Evolutionary conservation across 2,113 vertebrate species (phyloP).

Genomic region (Pundamilia nyererei): DNA sequence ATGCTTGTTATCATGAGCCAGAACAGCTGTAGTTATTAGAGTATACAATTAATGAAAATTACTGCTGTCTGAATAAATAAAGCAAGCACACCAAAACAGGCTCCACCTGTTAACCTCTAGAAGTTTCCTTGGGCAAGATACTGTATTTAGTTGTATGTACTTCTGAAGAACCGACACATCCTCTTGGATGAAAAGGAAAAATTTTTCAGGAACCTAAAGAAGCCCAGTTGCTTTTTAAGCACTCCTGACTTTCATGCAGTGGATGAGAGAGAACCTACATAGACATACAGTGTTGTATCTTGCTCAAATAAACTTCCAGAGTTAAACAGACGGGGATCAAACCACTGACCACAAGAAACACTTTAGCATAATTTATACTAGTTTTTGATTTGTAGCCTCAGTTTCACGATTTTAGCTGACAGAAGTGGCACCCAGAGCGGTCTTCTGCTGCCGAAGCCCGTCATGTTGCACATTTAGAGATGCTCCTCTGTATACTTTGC

Average conservation of each 20-base stretch:
- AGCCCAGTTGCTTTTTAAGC: neutral
- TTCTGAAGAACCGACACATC: fast-evolving
- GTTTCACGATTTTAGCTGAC: neutral
- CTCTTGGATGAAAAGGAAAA: neutral
- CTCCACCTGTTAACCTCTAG: neutral
- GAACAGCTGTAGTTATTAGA: neutral
- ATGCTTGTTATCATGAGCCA: neutral
- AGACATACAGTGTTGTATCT: neutral
- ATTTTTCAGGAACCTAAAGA: neutral
- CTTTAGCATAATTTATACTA: neutral
- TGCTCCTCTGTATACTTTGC: neutral
- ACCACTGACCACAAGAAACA: neutral
- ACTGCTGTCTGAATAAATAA: neutral
- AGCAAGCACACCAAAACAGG: neutral
- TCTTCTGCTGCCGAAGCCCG: fast-evolving
- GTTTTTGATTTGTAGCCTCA: neutral
- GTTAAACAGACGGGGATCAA: fast-evolving
- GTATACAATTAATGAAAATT: neutral
- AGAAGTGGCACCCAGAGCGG: neutral
- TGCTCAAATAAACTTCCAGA: neutral
- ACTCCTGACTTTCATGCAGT: neutral
- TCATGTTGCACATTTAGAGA: neutral
- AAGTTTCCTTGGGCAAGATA: neutral
- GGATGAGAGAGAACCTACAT: neutral
- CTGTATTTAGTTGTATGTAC: neutral